Evolutionary conservation across 2,888 invertebrate genomes (phyloP).

Genomic region (Protodeltote pygarga): DNA sequence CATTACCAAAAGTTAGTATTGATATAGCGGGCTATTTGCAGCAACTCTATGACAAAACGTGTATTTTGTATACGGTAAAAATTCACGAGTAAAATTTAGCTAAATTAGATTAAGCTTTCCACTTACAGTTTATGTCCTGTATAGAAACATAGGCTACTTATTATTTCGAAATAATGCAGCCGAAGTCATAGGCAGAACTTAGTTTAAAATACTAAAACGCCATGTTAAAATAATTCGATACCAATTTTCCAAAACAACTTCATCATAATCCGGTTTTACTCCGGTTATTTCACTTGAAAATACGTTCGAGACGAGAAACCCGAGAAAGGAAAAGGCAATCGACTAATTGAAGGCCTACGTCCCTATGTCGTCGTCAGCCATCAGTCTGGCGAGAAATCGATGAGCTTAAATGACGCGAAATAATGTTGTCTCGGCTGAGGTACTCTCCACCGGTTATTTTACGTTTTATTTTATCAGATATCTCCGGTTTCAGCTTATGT

Average conservation of each 20-base stretch:
- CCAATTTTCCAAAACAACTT: slow-evolving; percentile 4
- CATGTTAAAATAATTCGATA: background rate
- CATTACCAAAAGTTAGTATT: no score
- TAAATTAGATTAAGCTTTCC: no score
- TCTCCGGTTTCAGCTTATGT: slow-evolving; percentile 4
- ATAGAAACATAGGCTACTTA: no score
- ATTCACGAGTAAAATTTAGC: no score
- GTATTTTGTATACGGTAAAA: no score
- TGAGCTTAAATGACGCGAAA: slow-evolving; percentile 29
- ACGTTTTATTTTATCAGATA: slow-evolving; percentile 8
- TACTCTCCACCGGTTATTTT: slow-evolving; percentile 4
- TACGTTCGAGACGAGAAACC: slow-evolving; percentile 34
- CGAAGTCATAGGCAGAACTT: no score
- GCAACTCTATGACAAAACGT: no score
- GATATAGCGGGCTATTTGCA: no score
- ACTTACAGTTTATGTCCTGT: no score
- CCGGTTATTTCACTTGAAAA: slow-evolving; percentile 35
- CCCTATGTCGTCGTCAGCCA: no score
- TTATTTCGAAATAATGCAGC: no score
- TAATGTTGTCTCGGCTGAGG: slow-evolving; percentile 15
- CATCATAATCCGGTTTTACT: slow-evolving; percentile 19
- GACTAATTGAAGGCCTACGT: slow-evolving; percentile 39
- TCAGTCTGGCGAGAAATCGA: slow-evolving; percentile 25
- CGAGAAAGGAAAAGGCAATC: slow-evolving; percentile 35
- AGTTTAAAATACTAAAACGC: no score